phyloP scores from a whole-genome alignment of 2,113 vertebrate genomes.

The Prionailurus viverrinus region DNA sequence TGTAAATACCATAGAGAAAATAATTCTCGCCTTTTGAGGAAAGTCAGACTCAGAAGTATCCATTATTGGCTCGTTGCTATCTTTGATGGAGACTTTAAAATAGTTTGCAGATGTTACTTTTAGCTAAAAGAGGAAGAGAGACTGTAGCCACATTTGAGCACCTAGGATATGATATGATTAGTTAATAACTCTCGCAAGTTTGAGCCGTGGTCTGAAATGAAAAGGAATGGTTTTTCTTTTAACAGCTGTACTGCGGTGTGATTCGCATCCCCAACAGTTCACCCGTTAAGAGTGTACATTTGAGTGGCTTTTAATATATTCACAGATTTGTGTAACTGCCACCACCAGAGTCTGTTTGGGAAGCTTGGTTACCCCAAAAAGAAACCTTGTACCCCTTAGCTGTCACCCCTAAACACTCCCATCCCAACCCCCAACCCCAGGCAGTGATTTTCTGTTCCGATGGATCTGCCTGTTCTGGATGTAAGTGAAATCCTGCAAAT shows the following conservation, averaged over 20 bases:
- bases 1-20: not conserved
- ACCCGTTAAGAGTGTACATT: not conserved
- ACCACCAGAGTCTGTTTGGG: not conserved
- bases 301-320: not conserved
- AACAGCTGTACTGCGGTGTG: not conserved
- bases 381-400: rapidly evolving
- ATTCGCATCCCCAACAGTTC: not conserved
- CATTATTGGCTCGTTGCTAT: not conserved
- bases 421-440: rapidly evolving
- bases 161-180: not conserved
- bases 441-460: not conserved
- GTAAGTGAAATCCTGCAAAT: not conserved
- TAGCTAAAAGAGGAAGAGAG: not conserved
- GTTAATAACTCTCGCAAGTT: constrained; percentile 8
- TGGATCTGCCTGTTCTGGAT: not conserved
- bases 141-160: constrained; percentile 43
- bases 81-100: constrained; percentile 38
- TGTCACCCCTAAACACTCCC: not conserved
- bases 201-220: not conserved
- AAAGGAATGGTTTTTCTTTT: not conserved
- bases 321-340: not conserved
- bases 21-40: not conserved
- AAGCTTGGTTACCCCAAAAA: not conserved
- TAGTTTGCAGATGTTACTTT: constrained; percentile 52
- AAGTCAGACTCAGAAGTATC: not conserved